Evolutionary conservation across 2,888 invertebrate genomes (phyloP), one percentile per base, ranked within the genome.

Genomic region (Ephialtes manifestator): DNA sequence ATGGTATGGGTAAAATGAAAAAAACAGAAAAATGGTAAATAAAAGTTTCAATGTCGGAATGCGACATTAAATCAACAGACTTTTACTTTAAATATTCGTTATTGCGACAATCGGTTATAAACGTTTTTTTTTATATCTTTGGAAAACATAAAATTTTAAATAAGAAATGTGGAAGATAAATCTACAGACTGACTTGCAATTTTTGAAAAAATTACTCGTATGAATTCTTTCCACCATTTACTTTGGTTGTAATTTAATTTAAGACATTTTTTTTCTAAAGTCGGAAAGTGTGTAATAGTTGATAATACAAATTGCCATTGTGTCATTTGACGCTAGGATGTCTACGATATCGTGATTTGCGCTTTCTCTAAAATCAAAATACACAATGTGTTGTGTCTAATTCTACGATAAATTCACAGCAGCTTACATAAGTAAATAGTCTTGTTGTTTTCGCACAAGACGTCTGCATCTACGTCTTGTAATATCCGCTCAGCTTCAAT

Each of bases 401-500:
- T 65, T 65, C 20, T 43, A 20, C 65, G 65, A 65, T 39, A 65
- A 65, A 39, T 39, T 65, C 65, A 65, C 48, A 68, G 68, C 24
- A 68, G 24, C 48, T 68, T 68, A 46, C 46, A 8, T 28, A 68
- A 68, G 28, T 24, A 46, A 48, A 68, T 28, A 48, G 13, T 48
- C n/a, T 68, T 10, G 46, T 68, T 68, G 68, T 68, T 68, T 48
- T 46, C 43, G 43, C 48, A 24, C 24, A 48, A 48, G 24, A 68
- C 48, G 65, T 2, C 43, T 68, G 28, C 68, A 46, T 58, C 74
- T 46, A n/a, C 46, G 46, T 60, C 46, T 58, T 60, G 60, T 43
- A 60, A 58, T 60, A 74, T 60, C 58, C 60, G 48, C 58, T 46
- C 58, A n/a, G n/a, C 74, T 60, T 28, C 60, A 46, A 46, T 74